Base-by-base conservation (phyloP, 2,888 invertebrate species). In the Dolichomitus sp. region DNA sequence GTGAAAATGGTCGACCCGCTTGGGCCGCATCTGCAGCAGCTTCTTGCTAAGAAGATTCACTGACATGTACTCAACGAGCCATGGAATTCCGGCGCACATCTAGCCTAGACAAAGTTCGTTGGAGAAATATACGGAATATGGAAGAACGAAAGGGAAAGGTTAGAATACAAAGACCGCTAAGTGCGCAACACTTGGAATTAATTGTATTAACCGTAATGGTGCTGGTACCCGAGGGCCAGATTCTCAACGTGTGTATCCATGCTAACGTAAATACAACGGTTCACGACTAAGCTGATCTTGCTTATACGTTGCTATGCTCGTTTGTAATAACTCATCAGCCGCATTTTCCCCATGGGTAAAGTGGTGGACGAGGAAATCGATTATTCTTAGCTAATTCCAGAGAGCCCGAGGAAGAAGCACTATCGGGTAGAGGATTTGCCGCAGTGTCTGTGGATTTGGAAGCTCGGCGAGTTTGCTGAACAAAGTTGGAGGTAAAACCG, bases 101-200 rank as follows among this genome's bases (percentile, higher is more conserved):
- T 59, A 2, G 52, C 33, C 61, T 52, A 54, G 30, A 63, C 54
- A 23, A 69, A 54, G 48, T 70, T 70, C 17, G 42, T 57, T 30
- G 19, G 52, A 4, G 11, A 70, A 19, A 57, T 70, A 40, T 45
- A 57, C 17, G 57, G 23, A 30, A 50, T 19, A 59, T n/a, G 33
- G 48, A 23, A 66, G 54, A 66, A 33, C 57, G 42, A 6, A 45
- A 14, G 23, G 17, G 19, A 40, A n/a, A 40, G 48, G 14, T 14
- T 23, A 7, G 14, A 37, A 48, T 45, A 76, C 68, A 65, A 59
- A 23, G 33, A 65, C 45, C 42, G 57, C 40, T 57, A 54, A 75
- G 70, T 66, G 48, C 74, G 42, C 57, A 76, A 83, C 78, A 66
- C 78, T 75, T 59, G 45, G 59, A 82, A 79, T 70, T 72, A 83